Evolutionary conservation across 2,113 vertebrate genomes (phyloP), one percentile per base, ranked within the genome.

Genomic region (Megaceryle maxima): DNA sequence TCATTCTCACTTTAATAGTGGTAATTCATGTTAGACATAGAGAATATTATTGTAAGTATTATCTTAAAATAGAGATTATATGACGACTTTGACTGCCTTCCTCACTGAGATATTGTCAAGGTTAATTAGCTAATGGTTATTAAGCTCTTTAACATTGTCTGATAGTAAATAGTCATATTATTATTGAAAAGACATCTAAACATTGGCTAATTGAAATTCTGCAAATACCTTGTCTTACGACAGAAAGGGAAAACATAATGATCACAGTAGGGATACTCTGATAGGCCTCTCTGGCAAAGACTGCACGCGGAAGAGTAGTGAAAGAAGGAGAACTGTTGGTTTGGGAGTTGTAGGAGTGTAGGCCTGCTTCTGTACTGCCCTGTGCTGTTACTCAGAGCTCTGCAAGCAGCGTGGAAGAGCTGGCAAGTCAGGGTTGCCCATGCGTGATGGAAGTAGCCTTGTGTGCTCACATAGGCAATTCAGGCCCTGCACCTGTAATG

Each of bases 361-460:
- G 39, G 24, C 11, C 53, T 44, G n/a, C 19, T 18, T 22, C 57
- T 13, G 29, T 13, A 2, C 72, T 35, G 75, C 81, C 66, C 77
- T 3, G 26, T 5, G 56, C 8, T 5, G 1, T 15, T 13, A 4
- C 29, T 26, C 5, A 8, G 0, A 10, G 53, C 67, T 37, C 57
- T 25, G 59, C 51, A n/a, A 64, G 48, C 0, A 29, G 56, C 1
- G 3, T 13, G 55, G 2, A 18, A 10, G 44, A 16, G 63, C 41
- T 11, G 59, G 57, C 7, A 11, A 25, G 17, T 1, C 26, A 10
- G 53, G 44, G 48, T 4, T 67, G 75, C 75, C 88, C 75, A 4
- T 11, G 69, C 64, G 4, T 1, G 10, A 25, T 0, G 24, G 69
- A 33, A 6, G 56, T 0, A 76, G 69, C 1, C 22, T 80, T 19